Evolutionary conservation across 2,888 invertebrate species (phyloP), one percentile per base, ranked within the genome.

Genomic region (Diarsia dahlii): DNA sequence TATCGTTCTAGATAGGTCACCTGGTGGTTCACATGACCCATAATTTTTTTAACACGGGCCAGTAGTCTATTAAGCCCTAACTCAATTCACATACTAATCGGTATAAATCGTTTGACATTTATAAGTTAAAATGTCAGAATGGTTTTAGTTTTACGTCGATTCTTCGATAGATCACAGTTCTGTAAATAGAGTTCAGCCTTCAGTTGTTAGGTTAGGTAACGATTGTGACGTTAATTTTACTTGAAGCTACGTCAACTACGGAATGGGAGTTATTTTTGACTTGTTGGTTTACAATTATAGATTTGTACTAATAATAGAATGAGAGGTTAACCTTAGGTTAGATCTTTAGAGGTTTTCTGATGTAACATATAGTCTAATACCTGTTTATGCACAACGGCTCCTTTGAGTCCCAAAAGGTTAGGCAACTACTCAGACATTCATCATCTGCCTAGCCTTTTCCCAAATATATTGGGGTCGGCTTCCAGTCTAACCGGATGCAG

Each of bases 91-190:
- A 10, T 50, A 76, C 48, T 34, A 56, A 78, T 34, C 23, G 28
- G 34, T 71, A 50, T n/a, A n/a, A n/a, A n/a, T n/a, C 56, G 58
- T 34, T 18, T 69, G 74, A 73, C 74, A 74, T 81, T 84, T 64
- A n/a, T 20, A 54, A 46, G n/a, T 15, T 34, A 20, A 64, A 73
- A 81, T 81, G 84, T 73, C 79, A 64, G 34, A 63, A 70, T 5
- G 60, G 56, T 74, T 67, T 71, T 56, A 46, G 23, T 50, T 79
- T 50, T 54, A 74, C 67, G 18, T 52, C 18, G 20, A 58, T 15
- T 50, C 15, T 10, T 34, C 50, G 60, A 67, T 71, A 63, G 50
- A 60, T 68, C 23, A 69, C 50, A 10, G 18, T 64, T 50, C 66
- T 78, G 56, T 15, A 68, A 83, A 83, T 78, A 64, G 28, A 65